Evolutionary conservation across 2,888 invertebrate species (phyloP).

Genomic region (Bombylius discolor): DNA sequence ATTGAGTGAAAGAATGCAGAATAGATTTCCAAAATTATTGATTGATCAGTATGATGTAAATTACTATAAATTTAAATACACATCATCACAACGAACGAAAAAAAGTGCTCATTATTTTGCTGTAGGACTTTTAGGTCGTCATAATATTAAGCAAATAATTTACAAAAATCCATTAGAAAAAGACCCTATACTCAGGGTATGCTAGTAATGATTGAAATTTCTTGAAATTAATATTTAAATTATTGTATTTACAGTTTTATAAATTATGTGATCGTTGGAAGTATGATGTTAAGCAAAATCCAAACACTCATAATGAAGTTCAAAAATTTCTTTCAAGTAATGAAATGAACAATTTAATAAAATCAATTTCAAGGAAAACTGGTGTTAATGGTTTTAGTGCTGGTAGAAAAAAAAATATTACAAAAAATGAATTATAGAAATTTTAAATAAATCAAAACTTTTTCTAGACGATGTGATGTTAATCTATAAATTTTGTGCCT

Average conservation of each 20-base stretch:
- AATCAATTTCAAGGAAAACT: slow-evolving; percentile 44
- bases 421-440: neutral
- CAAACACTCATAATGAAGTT: slow-evolving; percentile 44
- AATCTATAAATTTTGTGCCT: slow-evolving; percentile 64
- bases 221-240: neutral
- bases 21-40: slow-evolving; percentile 53
- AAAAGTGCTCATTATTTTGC: slow-evolving; percentile 64
- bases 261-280: slow-evolving; percentile 61
- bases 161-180: slow-evolving; percentile 50
- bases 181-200: slow-evolving; percentile 56
- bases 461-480: slow-evolving; percentile 43
- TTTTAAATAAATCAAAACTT: neutral
- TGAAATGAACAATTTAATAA: slow-evolving; percentile 41
- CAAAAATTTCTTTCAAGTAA: slow-evolving; percentile 41
- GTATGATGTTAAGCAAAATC: slow-evolving; percentile 54
- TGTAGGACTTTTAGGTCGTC: slow-evolving; percentile 58
- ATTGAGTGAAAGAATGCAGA: slow-evolving; percentile 59
- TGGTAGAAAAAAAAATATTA: slow-evolving; percentile 3
- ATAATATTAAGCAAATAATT: slow-evolving; percentile 45
- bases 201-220: slow-evolving; percentile 16
- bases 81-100: slow-evolving; percentile 60
- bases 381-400: slow-evolving; percentile 44
- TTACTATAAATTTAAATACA: slow-evolving; percentile 54
- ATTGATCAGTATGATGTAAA: slow-evolving; percentile 42
- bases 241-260: slow-evolving; percentile 52